Conservation (phyloP, 2,797 vertebrate genomes). For the Enteromius trimaculatus region DNA sequence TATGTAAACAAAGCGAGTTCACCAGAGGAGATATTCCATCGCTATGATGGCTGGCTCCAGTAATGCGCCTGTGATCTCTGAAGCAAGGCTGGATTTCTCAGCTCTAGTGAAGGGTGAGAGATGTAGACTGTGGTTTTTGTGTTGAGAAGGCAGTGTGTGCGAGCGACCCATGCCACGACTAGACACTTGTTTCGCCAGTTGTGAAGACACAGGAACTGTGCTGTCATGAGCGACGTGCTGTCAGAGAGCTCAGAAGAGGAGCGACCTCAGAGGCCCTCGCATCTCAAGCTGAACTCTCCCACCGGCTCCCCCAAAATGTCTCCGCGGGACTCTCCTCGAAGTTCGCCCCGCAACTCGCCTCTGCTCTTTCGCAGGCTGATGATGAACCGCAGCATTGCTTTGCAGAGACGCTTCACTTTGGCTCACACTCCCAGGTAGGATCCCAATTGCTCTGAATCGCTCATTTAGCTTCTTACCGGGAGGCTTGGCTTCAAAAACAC, state of each 20-base stretch:
- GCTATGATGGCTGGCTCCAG: conserved; percentile 61
- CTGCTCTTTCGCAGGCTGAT: conserved; percentile 86
- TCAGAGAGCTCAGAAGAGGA: conserved; percentile 73
- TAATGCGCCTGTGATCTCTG: conserved; percentile 54
- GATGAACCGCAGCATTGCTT: conserved; percentile 85
- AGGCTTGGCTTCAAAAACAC: conserved; percentile 30
- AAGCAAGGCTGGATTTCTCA: conserved; percentile 42
- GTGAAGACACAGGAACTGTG: conserved; percentile 7
- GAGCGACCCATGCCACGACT: conserved; percentile 11
- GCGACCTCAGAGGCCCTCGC: conserved; percentile 57
- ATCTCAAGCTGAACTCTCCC: conserved; percentile 73
- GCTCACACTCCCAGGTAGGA: conserved; percentile 82
- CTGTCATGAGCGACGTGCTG: conserved; percentile 59
- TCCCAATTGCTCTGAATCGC: conserved; percentile 53
- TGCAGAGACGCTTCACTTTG: conserved; percentile 85
- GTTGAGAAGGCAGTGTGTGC: conserved; percentile 7
- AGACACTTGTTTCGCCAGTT: background rate
- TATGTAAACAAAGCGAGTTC: conserved; percentile 79
- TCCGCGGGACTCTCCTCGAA: conserved; percentile 76
- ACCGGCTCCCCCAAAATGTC: conserved; percentile 74
- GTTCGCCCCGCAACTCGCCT: conserved; percentile 83
- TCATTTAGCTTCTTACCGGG: background rate
- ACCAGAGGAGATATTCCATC: conserved; percentile 56
- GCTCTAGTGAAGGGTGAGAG: conserved; percentile 46
- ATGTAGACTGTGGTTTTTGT: conserved; percentile 34